Evolutionary conservation across 2,113 vertebrate genomes (phyloP), one percentile per base, ranked within the genome.

Genomic region (Zosterops pallidus): DNA sequence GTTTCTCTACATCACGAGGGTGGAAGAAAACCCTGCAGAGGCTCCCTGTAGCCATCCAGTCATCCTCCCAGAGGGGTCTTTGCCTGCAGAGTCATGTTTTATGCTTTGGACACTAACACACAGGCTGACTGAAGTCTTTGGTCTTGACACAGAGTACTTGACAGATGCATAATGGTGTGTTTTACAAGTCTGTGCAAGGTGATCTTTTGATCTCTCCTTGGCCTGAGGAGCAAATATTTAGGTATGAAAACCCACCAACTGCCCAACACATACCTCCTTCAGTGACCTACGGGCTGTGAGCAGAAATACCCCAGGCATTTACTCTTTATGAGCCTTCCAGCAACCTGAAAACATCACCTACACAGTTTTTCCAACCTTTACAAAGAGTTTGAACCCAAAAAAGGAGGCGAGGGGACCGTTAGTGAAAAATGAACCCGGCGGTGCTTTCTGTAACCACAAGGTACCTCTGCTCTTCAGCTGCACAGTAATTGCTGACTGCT

Each of bases 401-500:
- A 65, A 81, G 42, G 74, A 72, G 81, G 28, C 14, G 11, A 29
- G 24, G 83, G 62, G 81, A 46, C 69, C 44, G 7, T 95, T 91
- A 77, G 63, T 39, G 4, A 52, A 90, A 91, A 86, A n/a, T 25
- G 57, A 83, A 94, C 35, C 67, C 76, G 41, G 63, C 29, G 2
- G n/a, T 25, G 49, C 64, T 92, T 93, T 91, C 55, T 57, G 57
- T 56, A 52, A 39, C 44, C 37, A 5, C 53, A 33, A 79, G 75
- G 83, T 76, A 35, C 77, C 83, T 78, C 70, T 77, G 89, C 53
- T 96, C 92, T 92, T 76, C 82, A 55, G 60, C 63, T 92, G 67
- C 67, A 21, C 3, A 1, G 72, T 49, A 49, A 88, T 35, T 81
- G 72, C 83, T 35, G 41, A 35, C 39, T 76, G 35, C 33, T 79